Percentiles rank a stretch among this genome's conserved stretches.
These are phyloP conservation scores for Conopomorpha cramerella DNA, from an alignment of 1,140 invertebrate genomes.

Conservation along the genomic window DNA sequence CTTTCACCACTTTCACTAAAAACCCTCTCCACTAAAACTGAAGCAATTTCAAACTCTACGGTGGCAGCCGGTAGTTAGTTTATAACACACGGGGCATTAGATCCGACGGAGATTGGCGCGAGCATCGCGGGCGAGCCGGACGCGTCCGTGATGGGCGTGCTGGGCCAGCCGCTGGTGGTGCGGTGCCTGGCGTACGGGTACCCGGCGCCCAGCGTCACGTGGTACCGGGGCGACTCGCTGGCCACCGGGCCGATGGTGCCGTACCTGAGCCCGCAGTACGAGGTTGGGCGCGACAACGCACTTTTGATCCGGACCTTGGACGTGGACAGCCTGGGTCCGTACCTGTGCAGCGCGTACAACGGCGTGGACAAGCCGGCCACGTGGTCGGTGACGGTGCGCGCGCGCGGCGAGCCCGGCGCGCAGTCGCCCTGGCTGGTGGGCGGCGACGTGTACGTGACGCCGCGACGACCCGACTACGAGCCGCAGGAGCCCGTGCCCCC, in stretches of 20 bases:
- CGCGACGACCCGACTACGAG: slow-evolving; percentile 4
- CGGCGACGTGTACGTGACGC: slow-evolving; percentile 13
- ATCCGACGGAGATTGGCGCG: slow-evolving; percentile 49
- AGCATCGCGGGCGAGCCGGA: slow-evolving; percentile 63
- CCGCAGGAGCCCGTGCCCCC: slow-evolving; percentile 11
- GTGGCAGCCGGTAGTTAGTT: too few relatives aligned
- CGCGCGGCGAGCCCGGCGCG: slow-evolving; percentile 65
- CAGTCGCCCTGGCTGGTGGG: slow-evolving; percentile 28
- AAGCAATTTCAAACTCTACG: too few relatives aligned
- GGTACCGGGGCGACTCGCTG: slow-evolving; percentile 81
- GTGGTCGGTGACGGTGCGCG: slow-evolving; percentile 73
- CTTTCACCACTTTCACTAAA: too few relatives aligned
- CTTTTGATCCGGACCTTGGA: slow-evolving; percentile 74
- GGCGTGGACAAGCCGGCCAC: slow-evolving; percentile 76
- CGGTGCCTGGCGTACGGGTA: slow-evolving; percentile 83
- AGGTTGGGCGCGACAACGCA: slow-evolving; percentile 75
- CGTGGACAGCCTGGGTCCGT: slow-evolving; percentile 75
- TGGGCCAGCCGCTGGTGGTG: slow-evolving; percentile 72
- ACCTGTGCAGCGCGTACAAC: slow-evolving; percentile 87
- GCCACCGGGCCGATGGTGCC: slow-evolving; percentile 69
- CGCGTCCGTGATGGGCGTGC: slow-evolving; percentile 66
- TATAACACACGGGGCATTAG: slow-evolving; percentile 48
- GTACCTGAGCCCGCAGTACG: slow-evolving; percentile 69
- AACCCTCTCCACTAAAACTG: too few relatives aligned
- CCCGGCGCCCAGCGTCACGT: slow-evolving; percentile 80